Evolutionary conservation across 1,140 invertebrate species (phyloP), one percentile per base, ranked within the genome.

Genomic region (Acyrthosiphon pisum): DNA sequence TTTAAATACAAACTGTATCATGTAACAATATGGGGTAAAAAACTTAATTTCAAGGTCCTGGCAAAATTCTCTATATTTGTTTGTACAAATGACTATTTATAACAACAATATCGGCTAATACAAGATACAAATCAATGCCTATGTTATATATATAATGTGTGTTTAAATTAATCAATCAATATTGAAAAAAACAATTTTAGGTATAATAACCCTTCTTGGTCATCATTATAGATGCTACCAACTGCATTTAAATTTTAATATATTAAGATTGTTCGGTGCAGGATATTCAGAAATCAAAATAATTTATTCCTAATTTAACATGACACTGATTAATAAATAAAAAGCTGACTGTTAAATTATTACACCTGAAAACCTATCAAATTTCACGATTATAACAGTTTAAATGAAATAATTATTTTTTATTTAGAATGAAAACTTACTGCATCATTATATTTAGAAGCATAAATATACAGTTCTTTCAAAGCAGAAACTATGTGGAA

Each of bases 391-490:
- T 68, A 18, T 68, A 68, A 60, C 7, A 68, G 26, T 30, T 68
- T 35, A 35, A 35, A 37, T n/a, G 30, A 81, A 35, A 18, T 18
- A 37, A 81, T 81, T 81, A 20, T 81, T 81, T 8, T 8, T n/a
- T n/a, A 76, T 35, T 76, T 35, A 20, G n/a, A 81, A 81, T 81
- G n/a, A 90, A 56, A 46, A 96, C 96, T 96, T 96, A 99, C 98
- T 96, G 97, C 97, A 95, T 98, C 98, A 95, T 97, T 97, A 95
- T 99, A 99, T 96, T 98, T 98, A 94, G 97, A 98, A 94, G 98
- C 98, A 95, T 99, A 99, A 95, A 98, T 98, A 95, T 98, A 99
- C 93, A 99, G 96, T 95, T 99, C 98, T 96, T 99, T 98, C 94
- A 99, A 96, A 94, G 98, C 98, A 94, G 98, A 97, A 94, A 98